phyloP scores from a whole-genome alignment of 2,888 invertebrate genomes.

The Gerosis bhagava region DNA sequence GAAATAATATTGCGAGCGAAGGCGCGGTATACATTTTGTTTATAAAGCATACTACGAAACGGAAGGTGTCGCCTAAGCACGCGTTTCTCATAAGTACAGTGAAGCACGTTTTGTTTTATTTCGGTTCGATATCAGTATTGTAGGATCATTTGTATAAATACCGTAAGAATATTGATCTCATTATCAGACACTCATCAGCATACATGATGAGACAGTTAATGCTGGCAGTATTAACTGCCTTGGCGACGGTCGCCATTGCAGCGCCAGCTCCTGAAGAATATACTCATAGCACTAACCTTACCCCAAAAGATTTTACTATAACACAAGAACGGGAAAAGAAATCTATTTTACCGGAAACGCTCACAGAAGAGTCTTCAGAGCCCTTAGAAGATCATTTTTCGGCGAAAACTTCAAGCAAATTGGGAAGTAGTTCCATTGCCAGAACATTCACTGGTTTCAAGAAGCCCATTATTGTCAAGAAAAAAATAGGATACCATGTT shows the following conservation, averaged over 20 bases:
- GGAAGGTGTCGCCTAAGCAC: slow-evolving; percentile 52
- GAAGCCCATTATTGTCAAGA: slow-evolving; percentile 61
- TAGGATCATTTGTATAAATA: slow-evolving; percentile 58
- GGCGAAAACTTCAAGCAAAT: slow-evolving; percentile 10
- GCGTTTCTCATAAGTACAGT: slow-evolving; percentile 31
- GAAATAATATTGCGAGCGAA: too few species aligned
- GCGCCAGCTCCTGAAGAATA: slow-evolving; percentile 53
- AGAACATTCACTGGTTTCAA: slow-evolving; percentile 46
- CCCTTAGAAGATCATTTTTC: slow-evolving; percentile 19
- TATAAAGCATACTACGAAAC: slow-evolving; percentile 26
- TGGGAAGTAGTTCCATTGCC: slow-evolving; percentile 32
- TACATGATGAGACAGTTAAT: slow-evolving; percentile 73
- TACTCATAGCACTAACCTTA: slow-evolving; percentile 34
- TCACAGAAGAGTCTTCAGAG: slow-evolving; percentile 24
- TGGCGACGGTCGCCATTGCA: slow-evolving; percentile 53
- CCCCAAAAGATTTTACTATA: slow-evolving; percentile 34
- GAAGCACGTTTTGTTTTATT: slow-evolving; percentile 59
- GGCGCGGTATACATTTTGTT: too few species aligned
- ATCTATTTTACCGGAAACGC: slow-evolving; percentile 41
- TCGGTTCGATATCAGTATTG: slow-evolving; percentile 33
- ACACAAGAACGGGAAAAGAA: slow-evolving; percentile 50
- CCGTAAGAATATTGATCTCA: slow-evolving; percentile 35
- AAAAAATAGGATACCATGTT: slow-evolving; percentile 56
- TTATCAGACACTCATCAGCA: slow-evolving; percentile 51
- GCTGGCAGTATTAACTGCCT: slow-evolving; percentile 58